Evolutionary conservation across 2,888 invertebrate genomes (phyloP), one percentile per base, ranked within the genome.

Genomic region (Diploptera punctata): DNA sequence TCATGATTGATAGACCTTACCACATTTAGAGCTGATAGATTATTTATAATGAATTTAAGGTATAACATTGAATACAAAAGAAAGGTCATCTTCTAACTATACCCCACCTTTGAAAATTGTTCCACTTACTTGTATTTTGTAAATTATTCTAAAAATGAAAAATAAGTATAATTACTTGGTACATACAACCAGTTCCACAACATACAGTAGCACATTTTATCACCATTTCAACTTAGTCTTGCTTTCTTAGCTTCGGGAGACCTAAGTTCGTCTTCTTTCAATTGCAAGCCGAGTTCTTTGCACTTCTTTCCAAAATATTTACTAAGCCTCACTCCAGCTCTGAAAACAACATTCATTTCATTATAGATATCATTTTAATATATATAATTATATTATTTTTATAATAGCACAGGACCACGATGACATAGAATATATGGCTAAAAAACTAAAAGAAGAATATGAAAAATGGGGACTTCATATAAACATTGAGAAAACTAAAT

Each of bases 301-400:
- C 92, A 91, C 47, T 90, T 88, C 77, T 90, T 90, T 77, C 89
- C 88, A 74, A 94, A 90, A 82, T 88, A 91, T 77, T 88, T 89
- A 77, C 92, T 88, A 75, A 95, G 85, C 70, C 89, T 86, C 77
- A 86, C 85, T 68, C 95, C 95, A 80, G 93, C 91, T 81, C 95
- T 95, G 84, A 75, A 85, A 82, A 80, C 80, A 77, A 79, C 80
- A 80, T n/a, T n/a, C n/a, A n/a, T n/a, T n/a, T n/a, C n/a, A n/a
- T n/a, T n/a, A n/a, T n/a, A n/a, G n/a, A n/a, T n/a, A n/a, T n/a
- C n/a, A n/a, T n/a, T n/a, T n/a, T n/a, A n/a, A n/a, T n/a, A n/a
- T n/a, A n/a, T n/a, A n/a, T n/a, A n/a, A n/a, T n/a, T n/a, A n/a
- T n/a, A n/a, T n/a, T n/a, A n/a, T n/a, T n/a, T n/a, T n/a, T n/a